A percentile compares a stretch with the other conserved stretches of the same genome.
These are phyloP conservation scores for Cyprinella venusta DNA, from an alignment of 2,797 vertebrate species.

Conservation along the genomic window DNA sequence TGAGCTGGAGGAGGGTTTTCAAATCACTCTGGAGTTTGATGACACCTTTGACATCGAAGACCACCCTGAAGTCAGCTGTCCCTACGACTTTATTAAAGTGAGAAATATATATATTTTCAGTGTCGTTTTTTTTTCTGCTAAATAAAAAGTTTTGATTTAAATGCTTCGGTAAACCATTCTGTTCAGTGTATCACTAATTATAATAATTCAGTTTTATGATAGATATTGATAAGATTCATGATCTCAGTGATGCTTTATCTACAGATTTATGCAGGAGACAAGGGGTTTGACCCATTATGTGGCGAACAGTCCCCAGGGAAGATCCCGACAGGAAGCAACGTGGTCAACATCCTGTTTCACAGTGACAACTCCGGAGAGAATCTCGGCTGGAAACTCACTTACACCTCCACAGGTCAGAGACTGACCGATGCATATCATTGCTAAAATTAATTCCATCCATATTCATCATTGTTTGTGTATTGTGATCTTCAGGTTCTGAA, in stretches of 20 bases:
- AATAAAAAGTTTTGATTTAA: neutral
- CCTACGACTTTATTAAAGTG: slow-evolving; percentile 93
- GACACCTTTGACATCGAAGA: slow-evolving; percentile 90
- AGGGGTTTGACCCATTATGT: slow-evolving; percentile 86
- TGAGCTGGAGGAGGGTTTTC: slow-evolving; percentile 86
- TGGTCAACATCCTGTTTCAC: slow-evolving; percentile 82
- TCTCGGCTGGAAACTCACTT: slow-evolving; percentile 87
- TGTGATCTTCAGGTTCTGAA: slow-evolving; percentile 77
- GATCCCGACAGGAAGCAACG: slow-evolving; percentile 82
- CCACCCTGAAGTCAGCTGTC: slow-evolving; percentile 89
- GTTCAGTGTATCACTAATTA: neutral
- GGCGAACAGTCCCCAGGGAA: slow-evolving; percentile 83
- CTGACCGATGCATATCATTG: neutral
- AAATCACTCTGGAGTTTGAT: slow-evolving; percentile 86
- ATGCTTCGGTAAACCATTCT: neutral
- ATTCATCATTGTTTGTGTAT: neutral
- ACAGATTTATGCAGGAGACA: slow-evolving; percentile 82
- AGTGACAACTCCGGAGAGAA: slow-evolving; percentile 94
- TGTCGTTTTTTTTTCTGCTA: no score
- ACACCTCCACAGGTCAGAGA: slow-evolving; percentile 79
- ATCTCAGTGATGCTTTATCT: neutral
- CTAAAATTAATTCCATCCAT: neutral
- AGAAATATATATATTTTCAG: no score
- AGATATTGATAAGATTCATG: neutral
- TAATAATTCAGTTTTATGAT: neutral